A percentile compares a stretch with the other conserved stretches of the same genome.
These are phyloP conservation scores for Rhinichthys klamathensis DNA, from an alignment of 2,113 vertebrate species.

Conservation along the genomic window DNA sequence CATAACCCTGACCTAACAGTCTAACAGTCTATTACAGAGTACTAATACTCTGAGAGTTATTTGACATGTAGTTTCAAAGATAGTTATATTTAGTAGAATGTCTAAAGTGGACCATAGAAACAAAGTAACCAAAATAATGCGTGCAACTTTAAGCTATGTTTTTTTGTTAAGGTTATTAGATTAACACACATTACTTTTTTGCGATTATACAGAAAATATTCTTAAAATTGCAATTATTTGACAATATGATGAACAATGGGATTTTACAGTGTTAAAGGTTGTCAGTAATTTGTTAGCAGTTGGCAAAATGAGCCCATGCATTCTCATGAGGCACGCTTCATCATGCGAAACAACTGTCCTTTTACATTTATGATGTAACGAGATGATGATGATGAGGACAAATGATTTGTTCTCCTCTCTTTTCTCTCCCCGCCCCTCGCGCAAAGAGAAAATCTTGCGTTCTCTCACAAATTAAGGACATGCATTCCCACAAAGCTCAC, in stretches of 20 bases:
- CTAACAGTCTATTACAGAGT: no score
- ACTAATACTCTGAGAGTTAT: no score
- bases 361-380: constrained; percentile 11
- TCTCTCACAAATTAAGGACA: constrained; percentile 16
- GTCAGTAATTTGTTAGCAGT: constrained; percentile 11
- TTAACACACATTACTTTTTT: background rate
- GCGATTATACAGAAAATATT: background rate
- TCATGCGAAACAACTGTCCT: constrained; percentile 20
- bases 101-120: no score
- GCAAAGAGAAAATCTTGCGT: background rate
- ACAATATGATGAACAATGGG: background rate
- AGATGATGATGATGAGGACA: constrained; percentile 32
- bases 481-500: background rate
- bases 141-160: background rate
- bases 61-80: no score
- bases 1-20: no score
- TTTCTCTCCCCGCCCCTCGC: background rate
- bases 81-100: no score
- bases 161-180: background rate
- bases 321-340: constrained; percentile 21
- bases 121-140: background rate
- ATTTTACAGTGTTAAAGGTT: background rate
- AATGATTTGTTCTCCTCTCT: constrained; percentile 5
- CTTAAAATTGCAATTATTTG: background rate
- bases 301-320: background rate